Percentiles rank a stretch among this genome's conserved stretches.
Conservation (phyloP, 2,797 vertebrate species). For the Myotis findleyi region DNA sequence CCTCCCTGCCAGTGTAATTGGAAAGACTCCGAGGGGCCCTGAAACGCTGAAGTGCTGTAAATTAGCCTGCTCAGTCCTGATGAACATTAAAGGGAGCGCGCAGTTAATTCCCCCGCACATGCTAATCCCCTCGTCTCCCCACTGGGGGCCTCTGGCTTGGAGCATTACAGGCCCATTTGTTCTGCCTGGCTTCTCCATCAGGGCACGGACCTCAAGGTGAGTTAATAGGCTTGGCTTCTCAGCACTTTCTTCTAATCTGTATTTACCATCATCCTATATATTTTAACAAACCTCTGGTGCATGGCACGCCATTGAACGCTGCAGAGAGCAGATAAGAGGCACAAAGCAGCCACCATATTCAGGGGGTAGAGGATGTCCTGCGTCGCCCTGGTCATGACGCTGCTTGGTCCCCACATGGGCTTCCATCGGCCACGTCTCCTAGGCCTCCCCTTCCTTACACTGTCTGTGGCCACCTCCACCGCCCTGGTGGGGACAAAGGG, state of each 20-base stretch:
- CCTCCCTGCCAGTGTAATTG: slow-evolving; percentile 67
- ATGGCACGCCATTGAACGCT: neutral
- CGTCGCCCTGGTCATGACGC: neutral
- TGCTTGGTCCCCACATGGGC: neutral
- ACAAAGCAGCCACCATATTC: neutral
- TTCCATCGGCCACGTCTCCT: neutral
- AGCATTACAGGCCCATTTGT: slow-evolving; percentile 52
- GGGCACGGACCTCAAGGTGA: slow-evolving; percentile 70
- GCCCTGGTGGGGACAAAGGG: neutral
- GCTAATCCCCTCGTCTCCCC: slow-evolving; percentile 58
- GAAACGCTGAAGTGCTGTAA: slow-evolving; percentile 69
- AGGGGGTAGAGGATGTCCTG: neutral
- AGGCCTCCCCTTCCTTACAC: neutral
- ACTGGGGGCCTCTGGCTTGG: slow-evolving; percentile 35
- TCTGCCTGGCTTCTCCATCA: slow-evolving; percentile 64
- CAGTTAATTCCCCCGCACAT: slow-evolving; percentile 53
- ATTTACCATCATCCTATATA: slow-evolving; percentile 61
- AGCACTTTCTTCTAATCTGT: slow-evolving; percentile 62
- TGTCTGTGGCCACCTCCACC: neutral
- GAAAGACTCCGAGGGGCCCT: slow-evolving; percentile 66
- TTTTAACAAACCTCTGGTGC: slow-evolving; percentile 39
- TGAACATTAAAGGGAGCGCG: slow-evolving; percentile 68
- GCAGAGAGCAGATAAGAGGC: slow-evolving; percentile 31
- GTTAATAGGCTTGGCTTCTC: slow-evolving; percentile 64
- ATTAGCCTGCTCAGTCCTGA: slow-evolving; percentile 67